Evolutionary conservation across 2,797 vertebrate species (phyloP).

Genomic region (Labroides dimidiatus): DNA sequence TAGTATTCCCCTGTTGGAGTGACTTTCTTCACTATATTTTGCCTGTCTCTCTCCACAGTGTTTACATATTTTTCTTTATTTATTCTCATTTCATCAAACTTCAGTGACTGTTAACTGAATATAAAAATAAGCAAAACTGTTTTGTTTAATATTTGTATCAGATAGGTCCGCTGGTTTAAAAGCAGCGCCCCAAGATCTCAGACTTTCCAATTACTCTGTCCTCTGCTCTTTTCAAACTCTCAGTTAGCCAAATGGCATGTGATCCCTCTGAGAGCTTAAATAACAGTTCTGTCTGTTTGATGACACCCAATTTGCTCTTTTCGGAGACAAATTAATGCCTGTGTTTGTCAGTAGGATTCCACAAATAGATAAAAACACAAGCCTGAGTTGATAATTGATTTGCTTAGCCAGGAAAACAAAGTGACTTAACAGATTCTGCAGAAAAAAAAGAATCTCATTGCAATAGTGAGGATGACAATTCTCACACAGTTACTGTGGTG

Average conservation of each 20-base stretch:
- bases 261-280: slow-evolving; percentile 51
- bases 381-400: neutral
- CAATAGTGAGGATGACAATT: neutral
- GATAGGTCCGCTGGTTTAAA: slow-evolving; percentile 18
- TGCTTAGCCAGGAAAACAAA: neutral
- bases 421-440: neutral
- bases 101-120: neutral
- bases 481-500: slow-evolving; percentile 1
- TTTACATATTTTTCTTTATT: slow-evolving; percentile 5
- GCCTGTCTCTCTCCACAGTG: slow-evolving; percentile 7
- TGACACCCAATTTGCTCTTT: slow-evolving; percentile 21
- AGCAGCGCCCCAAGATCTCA: slow-evolving; percentile 6
- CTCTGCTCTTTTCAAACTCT: slow-evolving; percentile 58
- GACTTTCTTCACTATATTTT: slow-evolving; percentile 57
- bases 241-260: slow-evolving; percentile 68
- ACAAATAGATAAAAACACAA: slow-evolving; percentile 12
- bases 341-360: slow-evolving; percentile 7
- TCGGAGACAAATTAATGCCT: slow-evolving; percentile 2
- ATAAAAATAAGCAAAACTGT: neutral
- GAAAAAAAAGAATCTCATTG: neutral
- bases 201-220: slow-evolving; percentile 41
- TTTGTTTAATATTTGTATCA: neutral
- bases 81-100: slow-evolving; percentile 9
- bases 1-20: slow-evolving; percentile 73
- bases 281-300: slow-evolving; percentile 46